Evolutionary conservation across 2,797 vertebrate genomes (phyloP), one percentile per base, ranked within the genome.

Genomic region (Diplodus puntazzo): DNA sequence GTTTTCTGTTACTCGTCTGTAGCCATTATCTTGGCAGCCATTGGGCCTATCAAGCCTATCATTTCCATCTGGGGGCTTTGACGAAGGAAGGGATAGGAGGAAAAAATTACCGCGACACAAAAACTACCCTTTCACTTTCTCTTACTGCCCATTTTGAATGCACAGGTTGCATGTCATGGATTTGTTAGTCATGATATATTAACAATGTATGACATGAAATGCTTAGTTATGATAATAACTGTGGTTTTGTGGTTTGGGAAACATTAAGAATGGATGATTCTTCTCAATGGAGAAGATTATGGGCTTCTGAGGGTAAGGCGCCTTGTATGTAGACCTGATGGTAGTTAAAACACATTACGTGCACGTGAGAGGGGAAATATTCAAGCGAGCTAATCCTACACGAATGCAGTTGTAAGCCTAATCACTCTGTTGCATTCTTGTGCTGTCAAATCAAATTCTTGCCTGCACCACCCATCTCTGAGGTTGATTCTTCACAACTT

Each of bases 1-100:
- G 89, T 95, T 95, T 94, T 94, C 92, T 94, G 86, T 89, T 93
- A 93, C 93, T 94, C 72, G 85, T 84, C 91, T 95, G 94, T 95
- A 82, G 91, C 80, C 87, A 83, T 90, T 92, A 80, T 80, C 78
- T 73, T 84, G 87, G 81, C 72, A 88, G 87, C 82, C 61, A 12
- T 39, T 71, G 52, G 77, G 75, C 48, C 65, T 55, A 86, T 90
- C 76, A 75, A 82, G 85, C 85, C 87, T 85, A 87, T 90, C 76
- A 62, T 75, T 88, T 92, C 88, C 69, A 92, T 90, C 86, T 54
- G 77, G 74, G 72, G 72, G 75, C 75, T 84, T 84, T 83, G 77
- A 85, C 42, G 11, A 84, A 87, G 77, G 76, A 70, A 70, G 61
- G 69, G 52, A 80, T 59, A 69, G 52, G 45, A 81, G 42, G 64